Conservation (phyloP, 1,140 invertebrate species). For the Brachionus manjavacas region DNA sequence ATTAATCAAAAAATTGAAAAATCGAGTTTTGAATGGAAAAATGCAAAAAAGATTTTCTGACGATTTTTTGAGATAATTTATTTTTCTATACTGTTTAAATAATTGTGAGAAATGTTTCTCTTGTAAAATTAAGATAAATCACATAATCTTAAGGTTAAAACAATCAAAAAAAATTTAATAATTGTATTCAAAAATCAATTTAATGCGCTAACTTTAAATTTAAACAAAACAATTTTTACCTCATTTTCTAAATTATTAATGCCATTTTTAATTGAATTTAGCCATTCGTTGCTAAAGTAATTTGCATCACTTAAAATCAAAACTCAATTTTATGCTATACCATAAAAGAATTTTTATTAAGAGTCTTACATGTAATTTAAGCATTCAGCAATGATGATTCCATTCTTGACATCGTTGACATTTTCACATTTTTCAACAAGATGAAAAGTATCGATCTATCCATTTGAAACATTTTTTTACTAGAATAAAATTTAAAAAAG, state of each 20-base stretch:
- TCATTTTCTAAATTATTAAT: not conserved
- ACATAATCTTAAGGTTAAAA: too few relatives aligned
- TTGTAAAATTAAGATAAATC: too few relatives aligned
- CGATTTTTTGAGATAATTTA: too few relatives aligned
- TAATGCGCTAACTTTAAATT: not conserved
- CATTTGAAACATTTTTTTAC: not conserved
- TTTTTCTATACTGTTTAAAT: too few relatives aligned
- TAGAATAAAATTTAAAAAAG: not conserved
- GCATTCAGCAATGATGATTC: conserved; percentile 11
- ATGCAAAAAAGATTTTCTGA: too few relatives aligned
- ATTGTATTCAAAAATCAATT: too few relatives aligned
- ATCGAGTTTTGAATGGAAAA: too few relatives aligned
- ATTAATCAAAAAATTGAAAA: too few relatives aligned
- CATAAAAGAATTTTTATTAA: too few relatives aligned
- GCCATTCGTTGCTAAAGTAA: conserved; percentile 26
- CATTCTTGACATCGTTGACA: conserved; percentile 7
- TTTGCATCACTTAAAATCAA: not conserved
- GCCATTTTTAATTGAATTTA: not conserved
- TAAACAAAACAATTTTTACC: not conserved
- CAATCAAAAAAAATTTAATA: too few relatives aligned
- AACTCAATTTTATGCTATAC: conserved; percentile 39
- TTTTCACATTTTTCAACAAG: not conserved
- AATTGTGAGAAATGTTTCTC: too few relatives aligned
- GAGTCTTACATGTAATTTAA: conserved; percentile 4
- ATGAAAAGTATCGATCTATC: conserved; percentile 28